Percentiles rank a stretch among this genome's conserved stretches.
Conservation (phyloP, 2,797 vertebrate species). For the Choloepus didactylus region DNA sequence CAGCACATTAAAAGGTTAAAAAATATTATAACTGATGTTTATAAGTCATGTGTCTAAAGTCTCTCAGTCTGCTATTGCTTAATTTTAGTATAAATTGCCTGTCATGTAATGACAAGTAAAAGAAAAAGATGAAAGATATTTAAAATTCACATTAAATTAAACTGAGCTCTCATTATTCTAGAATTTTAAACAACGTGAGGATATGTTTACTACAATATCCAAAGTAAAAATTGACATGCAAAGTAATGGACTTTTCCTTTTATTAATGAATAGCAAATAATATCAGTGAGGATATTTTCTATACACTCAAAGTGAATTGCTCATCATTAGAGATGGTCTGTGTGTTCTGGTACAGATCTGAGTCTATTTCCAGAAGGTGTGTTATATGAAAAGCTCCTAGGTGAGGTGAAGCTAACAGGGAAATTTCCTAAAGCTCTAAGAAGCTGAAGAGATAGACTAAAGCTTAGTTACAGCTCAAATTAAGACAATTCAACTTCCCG, state of each 20-base stretch:
- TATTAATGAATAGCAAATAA: not conserved
- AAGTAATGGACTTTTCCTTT: not conserved
- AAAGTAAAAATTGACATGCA: not conserved
- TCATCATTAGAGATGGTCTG: not conserved
- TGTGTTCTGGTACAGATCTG: not conserved
- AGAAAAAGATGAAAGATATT: not conserved
- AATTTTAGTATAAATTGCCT: not conserved
- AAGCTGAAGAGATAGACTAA: not conserved
- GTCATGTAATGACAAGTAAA: not conserved
- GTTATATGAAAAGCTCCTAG: not conserved
- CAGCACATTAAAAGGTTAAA: not conserved
- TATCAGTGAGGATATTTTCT: not conserved
- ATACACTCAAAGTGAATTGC: not conserved
- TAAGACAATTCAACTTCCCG: not conserved
- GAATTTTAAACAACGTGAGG: not conserved
- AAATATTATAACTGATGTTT: not conserved
- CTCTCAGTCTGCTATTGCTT: not conserved
- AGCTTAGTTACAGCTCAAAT: not conserved
- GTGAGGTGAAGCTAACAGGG: not conserved
- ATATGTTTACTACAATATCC: not conserved
- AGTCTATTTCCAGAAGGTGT: not conserved
- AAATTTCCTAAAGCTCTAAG: not conserved
- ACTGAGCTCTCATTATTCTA: not conserved
- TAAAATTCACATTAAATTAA: not conserved
- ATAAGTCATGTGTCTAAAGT: not conserved